Base-by-base conservation (phyloP, 2,113 vertebrate genomes). In the Cygnus atratus region DNA sequence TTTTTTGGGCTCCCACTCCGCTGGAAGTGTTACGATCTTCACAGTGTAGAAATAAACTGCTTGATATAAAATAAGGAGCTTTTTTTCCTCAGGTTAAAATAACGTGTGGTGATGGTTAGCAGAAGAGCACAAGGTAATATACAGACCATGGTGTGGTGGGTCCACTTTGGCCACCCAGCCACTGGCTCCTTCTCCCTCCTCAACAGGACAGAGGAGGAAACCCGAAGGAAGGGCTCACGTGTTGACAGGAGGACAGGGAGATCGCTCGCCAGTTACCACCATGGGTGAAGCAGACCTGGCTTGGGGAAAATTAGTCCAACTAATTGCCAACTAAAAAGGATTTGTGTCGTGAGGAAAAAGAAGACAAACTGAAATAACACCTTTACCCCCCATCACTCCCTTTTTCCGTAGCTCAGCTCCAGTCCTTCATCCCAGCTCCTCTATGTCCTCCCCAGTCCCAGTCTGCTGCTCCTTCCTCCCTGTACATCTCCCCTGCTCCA, bases 231-330 rank as follows among this genome's bases (percentile, higher is more conserved):
- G 46, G 55, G 44, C 31, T 55, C 6, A 0, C 4, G 28, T 81
- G 24, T 19, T 0, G 0, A 33, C 26, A 9, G 63, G 25, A 48
- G 48, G 37, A 28, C 54, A 33, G 37, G 58, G 46, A 35, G 14
- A 17, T 11, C 16, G 48, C 31, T 88, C 46, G n/a, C 33, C 21
- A n/a, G 19, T 48, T 68, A 54, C 54, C 1, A 1, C 71, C 37
- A 18, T 3, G 25, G 58, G 26, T 48, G 86, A 89, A 59, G 18
- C 54, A 59, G 58, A 17, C n/a, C 76, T 88, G 28, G 24, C 28
- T 46, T 33, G 19, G 17, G 43, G 37, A 76, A 80, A 68, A 44
- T 50, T 7, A 13, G 33, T 85, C 55, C 61, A 15, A 73, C 75
- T 78, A 71, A 12, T 28, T 55, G 54, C 11, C n/a, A 44, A 5